phyloP scores from a whole-genome alignment of 2,113 vertebrate genomes.

The Lampris megalopsis region DNA sequence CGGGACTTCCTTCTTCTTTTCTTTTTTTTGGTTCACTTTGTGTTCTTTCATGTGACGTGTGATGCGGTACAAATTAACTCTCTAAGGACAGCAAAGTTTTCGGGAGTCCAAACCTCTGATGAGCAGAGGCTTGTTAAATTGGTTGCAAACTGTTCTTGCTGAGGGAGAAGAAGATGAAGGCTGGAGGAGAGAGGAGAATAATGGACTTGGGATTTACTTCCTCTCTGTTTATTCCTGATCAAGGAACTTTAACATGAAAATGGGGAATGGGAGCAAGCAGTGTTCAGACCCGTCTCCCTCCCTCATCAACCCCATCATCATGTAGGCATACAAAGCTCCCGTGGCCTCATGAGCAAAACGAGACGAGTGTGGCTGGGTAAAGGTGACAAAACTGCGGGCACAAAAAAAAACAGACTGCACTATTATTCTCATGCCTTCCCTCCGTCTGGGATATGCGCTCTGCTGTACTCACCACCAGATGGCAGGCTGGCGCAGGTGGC shows the following conservation, averaged over 20 bases:
- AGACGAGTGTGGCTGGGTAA: no score
- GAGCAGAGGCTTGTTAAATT: background rate
- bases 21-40: background rate
- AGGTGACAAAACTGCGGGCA: no score
- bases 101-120: background rate
- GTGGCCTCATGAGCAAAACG: no score
- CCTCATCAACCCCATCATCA: no score
- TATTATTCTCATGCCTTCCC: no score
- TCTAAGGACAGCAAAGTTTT: background rate
- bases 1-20: background rate
- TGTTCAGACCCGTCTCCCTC: no score
- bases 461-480: constrained; percentile 87
- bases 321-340: no score
- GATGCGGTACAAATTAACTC: constrained; percentile 5
- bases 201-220: background rate
- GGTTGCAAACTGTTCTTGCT: background rate
- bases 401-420: no score
- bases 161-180: no score
- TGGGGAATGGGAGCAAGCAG: no score
- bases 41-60: background rate
- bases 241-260: no score
- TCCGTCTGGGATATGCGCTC: background rate
- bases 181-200: background rate
- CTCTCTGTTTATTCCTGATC: no score
- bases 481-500: constrained; percentile 89